phyloP scores from a whole-genome alignment of 1,140 invertebrate species.

The Wiebesia pumilae region DNA sequence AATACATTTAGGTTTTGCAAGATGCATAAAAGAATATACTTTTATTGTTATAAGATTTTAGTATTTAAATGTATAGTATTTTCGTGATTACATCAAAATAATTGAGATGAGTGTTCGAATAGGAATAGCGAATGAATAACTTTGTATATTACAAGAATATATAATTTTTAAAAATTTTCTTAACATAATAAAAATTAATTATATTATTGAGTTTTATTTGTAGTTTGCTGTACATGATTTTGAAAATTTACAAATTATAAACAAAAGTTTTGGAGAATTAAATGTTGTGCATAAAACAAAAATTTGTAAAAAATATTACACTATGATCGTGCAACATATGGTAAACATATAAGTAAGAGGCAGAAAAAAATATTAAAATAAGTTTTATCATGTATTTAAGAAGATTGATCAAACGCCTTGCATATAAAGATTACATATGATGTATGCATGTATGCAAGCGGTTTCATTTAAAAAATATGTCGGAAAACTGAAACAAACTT shows the following conservation, averaged over 20 bases:
- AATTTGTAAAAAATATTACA: constrained; percentile 2
- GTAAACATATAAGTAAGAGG: constrained; percentile 22
- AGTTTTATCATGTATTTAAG: neutral
- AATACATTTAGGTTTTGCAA: neutral
- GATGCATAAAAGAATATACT: neutral
- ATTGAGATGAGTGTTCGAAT: neutral
- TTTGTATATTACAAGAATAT: neutral
- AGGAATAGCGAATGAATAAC: too few species aligned
- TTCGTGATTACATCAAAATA: neutral
- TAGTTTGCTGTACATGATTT: neutral
- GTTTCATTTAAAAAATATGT: neutral
- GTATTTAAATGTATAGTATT: neutral
- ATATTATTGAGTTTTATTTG: neutral
- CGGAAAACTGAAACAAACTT: neutral
- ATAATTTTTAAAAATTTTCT: neutral
- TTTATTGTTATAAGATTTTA: too few species aligned
- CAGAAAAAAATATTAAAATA: constrained; percentile 9
- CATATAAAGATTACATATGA: neutral
- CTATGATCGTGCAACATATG: neutral
- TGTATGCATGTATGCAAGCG: neutral
- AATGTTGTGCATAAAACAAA: neutral
- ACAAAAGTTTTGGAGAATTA: neutral
- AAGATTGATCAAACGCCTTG: neutral
- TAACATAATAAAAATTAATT: neutral
- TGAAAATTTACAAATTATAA: constrained; percentile 6